Base-by-base conservation (phyloP, 2,113 vertebrate species). In the Phycodurus eques region DNA sequence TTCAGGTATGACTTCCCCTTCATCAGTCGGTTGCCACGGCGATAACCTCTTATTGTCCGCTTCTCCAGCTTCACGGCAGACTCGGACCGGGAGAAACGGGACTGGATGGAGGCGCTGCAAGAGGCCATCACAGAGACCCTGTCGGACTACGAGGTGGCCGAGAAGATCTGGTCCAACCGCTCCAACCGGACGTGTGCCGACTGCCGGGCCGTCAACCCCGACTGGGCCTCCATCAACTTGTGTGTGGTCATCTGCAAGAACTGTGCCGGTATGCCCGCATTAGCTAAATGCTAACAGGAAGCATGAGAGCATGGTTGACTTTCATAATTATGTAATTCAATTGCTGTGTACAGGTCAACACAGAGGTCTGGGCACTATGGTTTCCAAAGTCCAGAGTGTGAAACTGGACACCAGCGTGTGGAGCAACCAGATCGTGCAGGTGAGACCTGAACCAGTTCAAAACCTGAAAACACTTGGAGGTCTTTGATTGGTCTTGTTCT, bases 101-200 rank as follows among this genome's bases (percentile, higher is more conserved):
- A 95, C 80, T 98, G 98, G 98, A 96, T 96, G 88, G 95, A 96
- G 66, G 94, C 94, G 8, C 82, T 99, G 80, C 96, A 96, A 92
- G 96, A 99, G 74, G 91, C 95, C 39, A 97, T 99, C 17, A 94
- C 96, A 0, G 97, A 98, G 90, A 98, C 93, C 3, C 94, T 98
- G 68, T 98, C 97, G 0, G 96, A 99, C 88, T 99, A 98, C 0
- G 98, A 99, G 88, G 98, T 99, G 82, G 98, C 95, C 0, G 97
- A 99, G 89, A 98, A 99, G 92, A 97, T 99, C 92, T 99, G 98
- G 98, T 98, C 98, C 79, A 99, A 99, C 91, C 92, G 95, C 72
- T 95, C 94, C 69, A 99, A 99, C 90, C 93, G 94, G 78, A 84
- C 82, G 17, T 99, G 98, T 27, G 96, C 97, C 0, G 97, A 99